Percentiles rank a stretch among this genome's conserved stretches.
Evolutionary conservation across 2,888 invertebrate genomes (phyloP).

Genomic region (Cosmorhoe ocellata): DNA sequence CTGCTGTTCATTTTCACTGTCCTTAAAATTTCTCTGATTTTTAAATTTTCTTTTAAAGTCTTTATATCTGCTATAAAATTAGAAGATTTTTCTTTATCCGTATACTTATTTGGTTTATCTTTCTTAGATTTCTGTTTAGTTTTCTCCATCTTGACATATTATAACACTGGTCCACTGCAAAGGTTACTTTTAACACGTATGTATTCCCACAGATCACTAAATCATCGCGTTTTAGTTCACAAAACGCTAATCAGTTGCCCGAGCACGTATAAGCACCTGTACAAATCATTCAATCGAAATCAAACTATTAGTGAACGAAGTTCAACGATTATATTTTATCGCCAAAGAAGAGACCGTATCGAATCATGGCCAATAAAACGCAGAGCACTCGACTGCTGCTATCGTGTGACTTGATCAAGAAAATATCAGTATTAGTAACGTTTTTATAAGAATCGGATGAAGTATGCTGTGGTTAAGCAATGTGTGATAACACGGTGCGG

Average conservation of each 20-base stretch:
- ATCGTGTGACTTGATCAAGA: constrained; percentile 27
- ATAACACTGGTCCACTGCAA: constrained; percentile 13
- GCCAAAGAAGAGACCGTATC: constrained; percentile 41
- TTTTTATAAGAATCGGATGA: constrained; percentile 13
- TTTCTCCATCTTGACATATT: constrained; percentile 56
- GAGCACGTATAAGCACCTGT: constrained; percentile 61
- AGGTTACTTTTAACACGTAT: constrained; percentile 31
- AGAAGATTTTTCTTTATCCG: constrained; percentile 53
- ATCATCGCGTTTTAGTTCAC: constrained; percentile 35
- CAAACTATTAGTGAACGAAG: constrained; percentile 57
- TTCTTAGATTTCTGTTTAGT: constrained; percentile 63
- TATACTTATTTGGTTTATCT: constrained; percentile 53
- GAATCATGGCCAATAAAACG: constrained; percentile 39
- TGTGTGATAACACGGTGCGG: constrained; percentile 14
- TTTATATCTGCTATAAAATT: constrained; percentile 62
- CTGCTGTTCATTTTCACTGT: constrained; percentile 75
- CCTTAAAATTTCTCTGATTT: constrained; percentile 70
- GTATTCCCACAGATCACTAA: constrained; percentile 20
- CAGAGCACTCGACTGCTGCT: constrained; percentile 24
- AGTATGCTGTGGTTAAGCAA: constrained; percentile 6
- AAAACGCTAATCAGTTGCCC: constrained; percentile 50
- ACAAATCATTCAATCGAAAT: constrained; percentile 64
- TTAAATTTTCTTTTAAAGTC: constrained; percentile 67
- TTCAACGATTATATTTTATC: constrained; percentile 60
- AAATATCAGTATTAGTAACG: constrained; percentile 32